Evolutionary conservation across 2,888 invertebrate species (phyloP), one percentile per base, ranked within the genome.

Genomic region (Julus scanicus): DNA sequence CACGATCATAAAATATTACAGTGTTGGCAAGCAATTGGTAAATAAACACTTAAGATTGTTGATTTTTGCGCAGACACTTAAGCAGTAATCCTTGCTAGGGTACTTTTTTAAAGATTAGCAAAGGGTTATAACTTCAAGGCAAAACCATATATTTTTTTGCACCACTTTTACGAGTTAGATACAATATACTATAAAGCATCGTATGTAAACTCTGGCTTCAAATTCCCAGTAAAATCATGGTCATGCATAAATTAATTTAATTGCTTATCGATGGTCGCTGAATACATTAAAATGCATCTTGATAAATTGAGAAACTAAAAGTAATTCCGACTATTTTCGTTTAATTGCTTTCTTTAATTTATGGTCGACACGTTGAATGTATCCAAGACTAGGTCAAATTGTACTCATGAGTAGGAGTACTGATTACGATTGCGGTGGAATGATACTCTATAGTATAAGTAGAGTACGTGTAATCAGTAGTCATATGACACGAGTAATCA

Each of bases 1-100:
- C 80, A 80, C 80, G 3, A 4, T 11, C 80, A 37, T 37, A 80
- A 37, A 80, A 80, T 80, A 37, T 80, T 2, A 80, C 80, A 13
- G 37, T 11, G 29, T 80, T 29, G 80, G 29, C 80, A 13, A 37
- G 80, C 80, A 80, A 80, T 80, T 80, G 80, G 80, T 80, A 80
- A 80, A 80, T 80, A 80, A 80, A 80, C 80, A 80, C 80, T 80
- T 37, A 80, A 80, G 80, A 80, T 80, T 80, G 80, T 80, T 80
- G 80, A 80, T 80, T 80, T 80, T 29, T 15, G 80, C 13, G 3
- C 80, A 80, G 71, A 71, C 71, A 71, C 71, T 71, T 80, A 37
- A 80, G 80, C 80, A 80, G 37, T 37, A 37, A 80, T 80, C 80
- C 37, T 80, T 80, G 80, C 37, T 80, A 11, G 29, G 80, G 80